These are phyloP conservation scores for Thripadectes ignobilis DNA, from an alignment of 2,797 vertebrate species.

Conservation along the genomic window DNA sequence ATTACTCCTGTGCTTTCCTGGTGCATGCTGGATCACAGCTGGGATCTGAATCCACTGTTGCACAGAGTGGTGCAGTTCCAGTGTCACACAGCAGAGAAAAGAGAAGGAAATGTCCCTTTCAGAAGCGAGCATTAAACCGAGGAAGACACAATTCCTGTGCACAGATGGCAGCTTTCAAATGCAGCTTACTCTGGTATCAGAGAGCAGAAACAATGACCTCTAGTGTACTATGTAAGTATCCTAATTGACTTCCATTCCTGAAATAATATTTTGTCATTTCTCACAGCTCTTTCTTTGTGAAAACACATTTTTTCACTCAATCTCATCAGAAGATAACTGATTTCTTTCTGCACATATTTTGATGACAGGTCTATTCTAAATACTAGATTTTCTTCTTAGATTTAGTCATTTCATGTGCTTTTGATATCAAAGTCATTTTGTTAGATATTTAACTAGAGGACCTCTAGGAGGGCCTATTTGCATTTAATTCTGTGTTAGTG, in stretches of 20 bases:
- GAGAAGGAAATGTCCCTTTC: not conserved
- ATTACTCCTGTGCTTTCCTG: not conserved
- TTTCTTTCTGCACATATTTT: not conserved
- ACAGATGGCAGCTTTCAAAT: not conserved
- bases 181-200: not conserved
- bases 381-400: not conserved
- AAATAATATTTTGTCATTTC: constrained; percentile 10
- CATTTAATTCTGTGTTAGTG: not conserved
- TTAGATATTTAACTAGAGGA: not conserved
- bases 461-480: not conserved
- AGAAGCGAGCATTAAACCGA: not conserved
- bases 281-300: not conserved
- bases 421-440: not conserved
- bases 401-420: not conserved
- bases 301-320: constrained; percentile 38
- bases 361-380: not conserved
- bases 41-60: not conserved
- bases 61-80: not conserved
- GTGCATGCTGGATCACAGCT: not conserved
- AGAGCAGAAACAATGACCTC: not conserved
- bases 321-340: not conserved
- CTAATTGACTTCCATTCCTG: not conserved
- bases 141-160: not conserved
- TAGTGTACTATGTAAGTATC: not conserved
- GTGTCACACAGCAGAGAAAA: not conserved